Base-by-base conservation (phyloP, 1,140 invertebrate genomes). In the Pantala flavescens region DNA sequence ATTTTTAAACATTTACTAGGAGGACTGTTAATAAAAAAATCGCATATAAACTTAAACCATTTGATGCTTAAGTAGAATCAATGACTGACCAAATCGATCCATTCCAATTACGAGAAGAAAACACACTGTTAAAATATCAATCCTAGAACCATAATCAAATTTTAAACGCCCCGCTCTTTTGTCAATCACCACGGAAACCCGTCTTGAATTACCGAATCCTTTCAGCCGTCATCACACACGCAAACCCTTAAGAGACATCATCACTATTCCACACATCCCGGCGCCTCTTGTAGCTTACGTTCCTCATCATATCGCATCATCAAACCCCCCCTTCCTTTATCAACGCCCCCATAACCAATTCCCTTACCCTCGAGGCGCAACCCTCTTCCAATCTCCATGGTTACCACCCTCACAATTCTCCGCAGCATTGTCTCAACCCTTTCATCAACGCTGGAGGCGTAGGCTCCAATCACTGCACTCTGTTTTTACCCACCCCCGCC, bases 401-500 rank as follows among this genome's bases (percentile, higher is more conserved):
- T 21, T 21, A 3, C 49, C 49, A 3, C n/a, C 49, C 49, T 63
- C 49, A 21, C 49, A 63, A 63, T 63, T 63, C 49, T 3, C 49
- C 12, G 5, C 12, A 3, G 3, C 49, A 63, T 63, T 63, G 49
- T 63, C 49, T 63, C 49, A 63, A 63, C 49, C 49, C 49, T 63
- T 63, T 63, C 49, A 63, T 63, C 49, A 63, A 14, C 49, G 49
- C 49, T 63, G 16, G 49, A 63, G 49, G 49, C 49, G 49, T 21
- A 63, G 5, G 49, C 49, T 63, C 49, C 49, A 63, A 63, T 63
- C 49, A 63, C 49, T 63, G 49, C 49, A 63, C 49, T 63, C 49
- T 21, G 49, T 63, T 63, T 63, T 63, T 63, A 3, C 12, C 49
- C 49, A 3, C 12, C 49, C 49, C 49, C 49, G 12, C 12, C 49